Base-by-base conservation (phyloP, 35 echinoderm and acorn worm genomes). In the Chiridota heheva region DNA sequence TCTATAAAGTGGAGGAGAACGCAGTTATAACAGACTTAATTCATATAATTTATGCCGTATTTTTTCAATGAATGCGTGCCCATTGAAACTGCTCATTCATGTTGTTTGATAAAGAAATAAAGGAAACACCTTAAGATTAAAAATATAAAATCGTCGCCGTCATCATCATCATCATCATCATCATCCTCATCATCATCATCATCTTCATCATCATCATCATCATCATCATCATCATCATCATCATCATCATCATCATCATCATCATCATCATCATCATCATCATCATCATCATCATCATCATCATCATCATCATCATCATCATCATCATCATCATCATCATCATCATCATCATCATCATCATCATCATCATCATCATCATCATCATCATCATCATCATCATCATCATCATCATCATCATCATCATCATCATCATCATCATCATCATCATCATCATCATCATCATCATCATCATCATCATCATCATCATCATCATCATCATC, bases 301-400 rank as follows among this genome's bases (percentile, higher is more conserved):
- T 62, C 59, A 62, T 29, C 59, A 62, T 62, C 59, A 62, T 62
- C 59, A 62, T 62, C 59, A 62, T 62, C 59, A 62, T 16, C 59
- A 62, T 16, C 59, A 62, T 62, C 8, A 62, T 62, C 59, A n/a
- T 62, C 59, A 62, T 62, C 59, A 62, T 24, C 59, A 62, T 62
- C 59, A 62, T 62, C 59, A 62, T 62, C 10, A 16, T 62, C 60
- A 63, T 63, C 60, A 62, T 62, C 59, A 62, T 62, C 59, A 62
- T 62, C 59, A 62, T 62, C 59, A 62, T 62, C 59, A 24, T 62
- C 59, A 62, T 62, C 59, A 62, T 24, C 59, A 62, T 62, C 59
- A 62, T 62, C 59, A 63, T 63, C 60, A 63, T 63, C 60, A 63
- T 63, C 24, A 63, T 63, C 60, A 63, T 25, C 60, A 25, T 63